phyloP scores from a whole-genome alignment of 2,888 invertebrate genomes.

The Chymomyza fuscimana region DNA sequence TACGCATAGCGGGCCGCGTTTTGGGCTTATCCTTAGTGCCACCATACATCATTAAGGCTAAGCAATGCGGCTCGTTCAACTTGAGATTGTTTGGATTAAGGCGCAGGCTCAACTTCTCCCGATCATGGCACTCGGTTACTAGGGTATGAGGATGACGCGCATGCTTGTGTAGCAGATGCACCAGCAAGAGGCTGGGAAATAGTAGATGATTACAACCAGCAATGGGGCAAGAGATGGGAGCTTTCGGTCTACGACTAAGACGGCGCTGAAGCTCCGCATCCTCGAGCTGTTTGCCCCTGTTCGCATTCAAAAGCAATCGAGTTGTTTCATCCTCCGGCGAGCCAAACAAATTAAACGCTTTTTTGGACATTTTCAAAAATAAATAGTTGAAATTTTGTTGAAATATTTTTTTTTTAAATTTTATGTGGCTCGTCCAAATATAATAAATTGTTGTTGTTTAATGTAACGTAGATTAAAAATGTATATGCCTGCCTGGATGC shows the following conservation, averaged over 20 bases:
- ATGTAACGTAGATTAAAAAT: too few species aligned
- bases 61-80: constrained; percentile 13
- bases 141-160: neutral
- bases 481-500: too few species aligned
- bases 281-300: too few species aligned
- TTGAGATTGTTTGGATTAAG: constrained; percentile 30
- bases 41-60: constrained; percentile 43
- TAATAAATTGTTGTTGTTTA: too few species aligned
- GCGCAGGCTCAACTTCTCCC: constrained; percentile 20
- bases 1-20: constrained; percentile 25
- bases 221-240: constrained; percentile 21
- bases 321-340: too few species aligned
- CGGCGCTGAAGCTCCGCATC: neutral
- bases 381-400: too few species aligned
- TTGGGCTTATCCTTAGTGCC: constrained; percentile 12
- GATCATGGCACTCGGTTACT: constrained; percentile 26
- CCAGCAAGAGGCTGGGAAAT: constrained; percentile 45
- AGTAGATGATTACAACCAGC: neutral
- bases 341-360: too few species aligned
- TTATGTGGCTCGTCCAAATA: too few species aligned
- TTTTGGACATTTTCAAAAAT: too few species aligned
- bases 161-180: constrained; percentile 42
- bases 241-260: neutral
- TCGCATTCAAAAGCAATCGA: too few species aligned
- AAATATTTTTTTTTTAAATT: too few species aligned